These are phyloP conservation scores for Tragelaphus scriptus DNA, from an alignment of 2,113 vertebrate species.

Conservation along the genomic window DNA sequence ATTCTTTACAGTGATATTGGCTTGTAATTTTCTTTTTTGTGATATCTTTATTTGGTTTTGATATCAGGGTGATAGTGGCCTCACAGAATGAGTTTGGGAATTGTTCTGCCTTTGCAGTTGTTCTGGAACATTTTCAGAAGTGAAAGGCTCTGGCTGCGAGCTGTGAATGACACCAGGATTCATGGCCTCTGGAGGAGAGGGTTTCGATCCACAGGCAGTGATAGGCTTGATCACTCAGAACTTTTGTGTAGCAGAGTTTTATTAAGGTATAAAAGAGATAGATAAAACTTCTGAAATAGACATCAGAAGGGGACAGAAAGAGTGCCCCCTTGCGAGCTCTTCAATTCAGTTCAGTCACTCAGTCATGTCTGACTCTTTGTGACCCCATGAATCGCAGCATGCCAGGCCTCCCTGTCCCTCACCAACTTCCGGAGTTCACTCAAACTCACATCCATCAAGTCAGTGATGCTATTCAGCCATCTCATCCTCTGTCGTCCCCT, in stretches of 20 bases:
- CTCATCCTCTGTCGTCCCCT: no score
- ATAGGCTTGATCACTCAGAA: not conserved
- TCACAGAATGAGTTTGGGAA: not conserved
- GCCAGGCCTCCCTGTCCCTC: not conserved
- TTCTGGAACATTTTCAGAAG: not conserved
- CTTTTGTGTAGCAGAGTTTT: not conserved
- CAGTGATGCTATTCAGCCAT: no score
- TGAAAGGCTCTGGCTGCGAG: not conserved
- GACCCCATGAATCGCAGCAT: not conserved
- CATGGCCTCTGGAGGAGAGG: not conserved
- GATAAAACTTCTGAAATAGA: not conserved
- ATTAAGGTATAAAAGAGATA: not conserved
- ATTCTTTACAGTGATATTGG: not conserved
- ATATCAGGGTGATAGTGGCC: not conserved
- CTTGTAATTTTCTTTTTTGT: not conserved
- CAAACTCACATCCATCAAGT: accelerated
- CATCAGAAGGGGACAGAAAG: not conserved
- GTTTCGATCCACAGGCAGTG: not conserved
- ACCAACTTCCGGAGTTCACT: no score
- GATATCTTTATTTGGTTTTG: not conserved
- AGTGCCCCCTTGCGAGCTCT: not conserved
- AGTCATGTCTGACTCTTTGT: accelerated
- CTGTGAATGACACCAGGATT: not conserved
- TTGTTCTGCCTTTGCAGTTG: not conserved
- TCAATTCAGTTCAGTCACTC: no score